phyloP scores from a whole-genome alignment of 1,140 invertebrate species.

The Stratiolaelaps scimitus region DNA sequence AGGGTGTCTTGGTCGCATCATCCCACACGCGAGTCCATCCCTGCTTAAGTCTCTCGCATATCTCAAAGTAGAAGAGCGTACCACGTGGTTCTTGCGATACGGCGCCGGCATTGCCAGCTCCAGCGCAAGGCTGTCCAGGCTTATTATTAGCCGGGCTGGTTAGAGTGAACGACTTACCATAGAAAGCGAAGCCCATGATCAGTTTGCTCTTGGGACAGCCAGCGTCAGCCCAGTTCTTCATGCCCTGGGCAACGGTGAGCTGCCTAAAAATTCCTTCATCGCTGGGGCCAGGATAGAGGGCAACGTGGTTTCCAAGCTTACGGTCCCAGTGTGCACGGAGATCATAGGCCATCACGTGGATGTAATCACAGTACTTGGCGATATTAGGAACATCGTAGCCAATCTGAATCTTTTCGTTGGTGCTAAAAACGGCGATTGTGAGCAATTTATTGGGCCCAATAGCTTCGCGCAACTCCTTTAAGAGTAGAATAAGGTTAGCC shows the following conservation, averaged over 20 bases:
- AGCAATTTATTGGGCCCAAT: constrained; percentile 5
- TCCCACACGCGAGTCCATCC: constrained; percentile 47
- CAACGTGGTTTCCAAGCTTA: constrained; percentile 11
- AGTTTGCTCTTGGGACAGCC: constrained; percentile 24
- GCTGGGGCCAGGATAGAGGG: neutral
- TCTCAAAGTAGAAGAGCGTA: constrained; percentile 50
- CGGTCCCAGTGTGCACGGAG: constrained; percentile 74
- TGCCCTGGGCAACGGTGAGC: constrained; percentile 4
- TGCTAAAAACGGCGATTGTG: constrained; percentile 2
- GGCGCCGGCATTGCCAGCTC: constrained; percentile 51
- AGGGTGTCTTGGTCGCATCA: constrained; percentile 49
- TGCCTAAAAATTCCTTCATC: neutral
- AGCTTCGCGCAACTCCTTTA: neutral
- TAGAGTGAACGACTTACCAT: constrained; percentile 41
- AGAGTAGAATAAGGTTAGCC: neutral
- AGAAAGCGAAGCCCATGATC: constrained; percentile 39
- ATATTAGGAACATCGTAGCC: constrained; percentile 63
- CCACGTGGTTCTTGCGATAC: constrained; percentile 58
- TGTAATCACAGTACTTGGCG: constrained; percentile 56
- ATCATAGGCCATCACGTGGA: constrained; percentile 77
- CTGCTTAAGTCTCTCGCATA: constrained; percentile 37
- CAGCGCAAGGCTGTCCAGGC: constrained; percentile 39
- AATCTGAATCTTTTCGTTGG: constrained; percentile 41
- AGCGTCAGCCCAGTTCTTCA: constrained; percentile 39
- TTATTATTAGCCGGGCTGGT: constrained; percentile 35